Evolutionary conservation across 2,113 vertebrate species (phyloP).

Genomic region (Epinephelus moara): DNA sequence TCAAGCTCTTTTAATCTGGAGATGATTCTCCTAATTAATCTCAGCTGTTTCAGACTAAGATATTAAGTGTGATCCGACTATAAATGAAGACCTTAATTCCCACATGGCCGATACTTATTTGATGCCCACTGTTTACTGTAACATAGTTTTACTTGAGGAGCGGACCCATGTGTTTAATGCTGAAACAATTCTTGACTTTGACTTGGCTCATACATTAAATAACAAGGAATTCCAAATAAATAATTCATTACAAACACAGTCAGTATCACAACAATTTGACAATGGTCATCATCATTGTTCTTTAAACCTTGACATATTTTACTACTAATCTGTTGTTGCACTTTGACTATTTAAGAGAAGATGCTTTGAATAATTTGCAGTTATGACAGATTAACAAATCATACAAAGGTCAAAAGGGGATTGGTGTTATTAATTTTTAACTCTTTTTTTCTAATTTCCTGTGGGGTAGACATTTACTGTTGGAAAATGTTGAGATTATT

Average conservation of each 20-base stretch:
- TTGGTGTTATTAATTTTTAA: not conserved
- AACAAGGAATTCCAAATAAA: not conserved
- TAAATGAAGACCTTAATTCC: constrained; percentile 26
- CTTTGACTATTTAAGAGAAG: not conserved
- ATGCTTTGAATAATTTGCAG: not conserved
- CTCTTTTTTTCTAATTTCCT: constrained; percentile 30
- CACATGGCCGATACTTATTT: not conserved
- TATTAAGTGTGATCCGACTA: constrained; percentile 44
- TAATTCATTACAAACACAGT: not conserved
- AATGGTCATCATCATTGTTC: not conserved
- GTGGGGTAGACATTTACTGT: not conserved
- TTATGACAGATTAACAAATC: not conserved
- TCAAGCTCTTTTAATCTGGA: constrained; percentile 57
- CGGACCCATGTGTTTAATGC: not conserved
- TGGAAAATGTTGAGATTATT: constrained; percentile 7
- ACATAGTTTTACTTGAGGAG: not conserved
- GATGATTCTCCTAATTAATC: constrained; percentile 63
- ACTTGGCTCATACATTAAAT: not conserved
- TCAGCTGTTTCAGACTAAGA: constrained; percentile 55
- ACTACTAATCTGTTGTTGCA: not conserved
- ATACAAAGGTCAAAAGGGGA: constrained; percentile 9
- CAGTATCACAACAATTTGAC: not conserved
- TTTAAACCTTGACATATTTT: not conserved
- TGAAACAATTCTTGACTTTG: not conserved
- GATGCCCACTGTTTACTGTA: not conserved